A percentile compares a stretch with the other conserved stretches of the same genome.
These are phyloP conservation scores for Operophtera brumata DNA, from an alignment of 2,888 invertebrate species.

Conservation along the genomic window DNA sequence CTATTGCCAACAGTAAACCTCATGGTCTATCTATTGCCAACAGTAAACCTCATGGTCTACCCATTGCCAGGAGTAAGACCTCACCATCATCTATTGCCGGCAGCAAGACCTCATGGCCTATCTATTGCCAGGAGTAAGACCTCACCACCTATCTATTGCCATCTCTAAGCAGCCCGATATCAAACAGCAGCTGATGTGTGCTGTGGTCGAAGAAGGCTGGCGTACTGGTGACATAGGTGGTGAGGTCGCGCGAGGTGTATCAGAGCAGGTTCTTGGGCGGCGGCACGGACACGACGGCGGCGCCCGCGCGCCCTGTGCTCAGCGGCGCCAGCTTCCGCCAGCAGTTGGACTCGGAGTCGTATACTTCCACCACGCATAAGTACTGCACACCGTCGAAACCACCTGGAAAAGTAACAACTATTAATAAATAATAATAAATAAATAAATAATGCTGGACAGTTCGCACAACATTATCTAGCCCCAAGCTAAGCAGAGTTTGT, in stretches of 20 bases:
- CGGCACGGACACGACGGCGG: conserved; percentile 88
- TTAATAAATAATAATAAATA: too few relatives aligned
- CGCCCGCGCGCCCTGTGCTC: conserved; percentile 92
- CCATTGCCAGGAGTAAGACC: not conserved
- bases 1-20: not conserved
- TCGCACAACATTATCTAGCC: too few relatives aligned
- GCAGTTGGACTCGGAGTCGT: conserved; percentile 90
- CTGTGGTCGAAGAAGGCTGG: conserved; percentile 17
- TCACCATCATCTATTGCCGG: not conserved
- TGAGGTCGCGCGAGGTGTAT: conserved; percentile 44
- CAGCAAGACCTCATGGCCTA: not conserved
- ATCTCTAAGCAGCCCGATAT: conserved; percentile 17
- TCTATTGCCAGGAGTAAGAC: not conserved
- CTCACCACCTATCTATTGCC: not conserved
- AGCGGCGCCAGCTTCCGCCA: conserved; percentile 90
- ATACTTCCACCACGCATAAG: conserved; percentile 92
- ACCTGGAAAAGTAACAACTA: conserved; percentile 67
- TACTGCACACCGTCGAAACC: conserved; percentile 96
- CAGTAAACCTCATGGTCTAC: not conserved
- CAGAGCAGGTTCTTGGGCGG: conserved; percentile 63
- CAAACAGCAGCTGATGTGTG: conserved; percentile 7
- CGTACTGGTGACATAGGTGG: conserved; percentile 37
- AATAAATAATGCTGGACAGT: too few relatives aligned
- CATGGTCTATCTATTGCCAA: not conserved
- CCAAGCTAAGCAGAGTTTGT: too few relatives aligned